Evolutionary conservation across 2,797 vertebrate species (phyloP).

Genomic region (Naso thynnoides): DNA sequence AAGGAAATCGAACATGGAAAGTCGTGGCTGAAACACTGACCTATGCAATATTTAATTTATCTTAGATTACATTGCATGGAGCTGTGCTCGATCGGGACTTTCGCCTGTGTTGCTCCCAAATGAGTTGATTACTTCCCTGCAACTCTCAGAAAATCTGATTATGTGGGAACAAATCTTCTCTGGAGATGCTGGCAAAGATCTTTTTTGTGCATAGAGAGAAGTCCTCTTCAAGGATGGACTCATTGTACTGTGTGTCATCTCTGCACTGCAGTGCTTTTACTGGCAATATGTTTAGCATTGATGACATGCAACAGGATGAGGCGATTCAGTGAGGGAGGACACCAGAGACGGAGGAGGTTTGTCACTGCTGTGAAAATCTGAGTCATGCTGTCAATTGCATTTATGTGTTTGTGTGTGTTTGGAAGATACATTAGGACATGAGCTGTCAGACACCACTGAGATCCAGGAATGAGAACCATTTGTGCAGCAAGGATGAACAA

Average conservation of each 20-base stretch:
- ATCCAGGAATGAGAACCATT: slow-evolving; percentile 9
- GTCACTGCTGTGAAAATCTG: slow-evolving; percentile 36
- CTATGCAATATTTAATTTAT: background rate
- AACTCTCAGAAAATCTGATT: slow-evolving; percentile 5
- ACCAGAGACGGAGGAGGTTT: slow-evolving; percentile 23
- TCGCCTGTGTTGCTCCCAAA: background rate
- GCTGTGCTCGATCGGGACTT: slow-evolving; percentile 16
- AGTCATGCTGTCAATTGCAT: slow-evolving; percentile 34
- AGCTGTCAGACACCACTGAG: background rate
- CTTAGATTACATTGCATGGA: background rate
- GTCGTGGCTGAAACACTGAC: background rate
- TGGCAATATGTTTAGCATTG: slow-evolving; percentile 17
- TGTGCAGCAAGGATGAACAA: slow-evolving; percentile 16
- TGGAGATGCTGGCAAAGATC: background rate
- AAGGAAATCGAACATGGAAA: background rate
- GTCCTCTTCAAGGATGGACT: background rate
- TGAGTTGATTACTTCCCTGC: slow-evolving; percentile 14
- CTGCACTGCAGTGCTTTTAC: slow-evolving; percentile 39
- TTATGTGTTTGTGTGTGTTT: slow-evolving; percentile 5
- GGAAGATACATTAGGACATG: slow-evolving; percentile 9
- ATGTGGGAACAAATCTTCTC: too few species aligned
- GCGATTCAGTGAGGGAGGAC: background rate
- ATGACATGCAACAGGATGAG: slow-evolving; percentile 37
- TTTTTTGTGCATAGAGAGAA: background rate
- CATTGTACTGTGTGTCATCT: slow-evolving; percentile 18